Percentiles rank a stretch among this genome's conserved stretches.
phyloP scores from a whole-genome alignment of 1,140 invertebrate genomes.

The Centruroides vittatus region DNA sequence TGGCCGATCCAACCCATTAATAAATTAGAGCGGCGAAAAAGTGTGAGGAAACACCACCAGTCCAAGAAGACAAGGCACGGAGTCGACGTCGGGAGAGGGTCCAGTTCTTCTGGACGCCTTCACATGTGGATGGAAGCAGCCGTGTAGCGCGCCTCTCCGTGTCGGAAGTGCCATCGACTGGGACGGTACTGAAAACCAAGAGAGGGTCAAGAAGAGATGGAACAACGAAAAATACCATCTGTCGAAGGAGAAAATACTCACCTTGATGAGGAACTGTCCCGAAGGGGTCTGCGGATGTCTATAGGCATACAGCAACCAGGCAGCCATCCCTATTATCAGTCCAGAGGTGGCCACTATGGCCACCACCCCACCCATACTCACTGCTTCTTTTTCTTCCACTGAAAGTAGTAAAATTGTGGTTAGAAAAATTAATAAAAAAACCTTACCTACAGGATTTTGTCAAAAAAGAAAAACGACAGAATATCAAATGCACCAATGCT shows the following conservation, averaged over 20 bases:
- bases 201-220: not conserved
- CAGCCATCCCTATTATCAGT: slow-evolving; percentile 16
- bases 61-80: no score
- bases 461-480: no score
- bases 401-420: not conserved
- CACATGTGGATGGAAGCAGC: slow-evolving; percentile 17
- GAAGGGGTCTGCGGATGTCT: slow-evolving; percentile 86
- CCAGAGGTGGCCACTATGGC: slow-evolving; percentile 18
- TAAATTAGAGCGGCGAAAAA: no score
- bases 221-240: no score
- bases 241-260: slow-evolving; percentile 31
- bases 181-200: slow-evolving; percentile 68
- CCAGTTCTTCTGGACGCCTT: not conserved
- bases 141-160: slow-evolving; percentile 15
- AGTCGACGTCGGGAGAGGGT: no score
- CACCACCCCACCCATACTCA: slow-evolving; percentile 15
- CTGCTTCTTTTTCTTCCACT: slow-evolving; percentile 10
- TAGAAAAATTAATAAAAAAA: no score
- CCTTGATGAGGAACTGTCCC: slow-evolving; percentile 91
- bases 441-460: no score
- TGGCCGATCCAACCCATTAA: no score
- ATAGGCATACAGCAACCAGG: slow-evolving; percentile 64
- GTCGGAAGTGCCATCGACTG: slow-evolving; percentile 73
- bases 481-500: no score
- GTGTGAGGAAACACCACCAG: no score